Evolutionary conservation across 2,888 invertebrate genomes (phyloP), one percentile per base, ranked within the genome.

Genomic region (Drosophila mettleri): DNA sequence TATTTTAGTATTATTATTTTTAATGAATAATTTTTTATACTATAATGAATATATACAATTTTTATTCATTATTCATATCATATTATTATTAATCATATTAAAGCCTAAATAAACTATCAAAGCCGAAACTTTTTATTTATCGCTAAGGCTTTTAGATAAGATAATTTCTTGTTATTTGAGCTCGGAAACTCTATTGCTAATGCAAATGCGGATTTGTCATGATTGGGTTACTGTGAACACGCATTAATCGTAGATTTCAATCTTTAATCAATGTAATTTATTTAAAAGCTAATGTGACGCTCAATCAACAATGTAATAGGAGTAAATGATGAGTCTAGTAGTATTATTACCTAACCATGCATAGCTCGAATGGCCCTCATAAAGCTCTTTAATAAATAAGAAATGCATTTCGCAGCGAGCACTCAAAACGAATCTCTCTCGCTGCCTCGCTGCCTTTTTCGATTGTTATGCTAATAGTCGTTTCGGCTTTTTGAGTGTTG

Each of bases 401-500:
- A 49, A 49, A 49, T 34, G 49, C 49, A 49, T 20, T 48, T 33
- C 20, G n/a, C 31, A 3, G 31, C 46, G 20, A 31, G 31, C 31
- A 34, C 33, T 33, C 33, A 4, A 4, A 18, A 4, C 20, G n/a
- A 14, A 22, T 33, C 49, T 24, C 24, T 12, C 31, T 31, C 31
- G 38, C 38, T 49, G 33, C 0, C n/a, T n/a, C 22, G 33, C n/a
- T 49, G 33, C 22, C 45, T 31, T 16, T 20, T 31, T 31, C 2
- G 18, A 46, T 59, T 59, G 54, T 36, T 46, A 39, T 33, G 46
- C 27, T 33, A 48, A 48, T 48, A 48, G 31, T 39, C 3, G 4
- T 22, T 20, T 5, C 16, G n/a, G n/a, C 22, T 20, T 10, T 14
- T 45, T 16, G n/a, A 63, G 64, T 63, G 41, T 51, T 63, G 41